Percentiles rank a stretch among this genome's conserved stretches.
Evolutionary conservation across 2,113 vertebrate genomes (phyloP).

Genomic region (Perca fluviatilis): DNA sequence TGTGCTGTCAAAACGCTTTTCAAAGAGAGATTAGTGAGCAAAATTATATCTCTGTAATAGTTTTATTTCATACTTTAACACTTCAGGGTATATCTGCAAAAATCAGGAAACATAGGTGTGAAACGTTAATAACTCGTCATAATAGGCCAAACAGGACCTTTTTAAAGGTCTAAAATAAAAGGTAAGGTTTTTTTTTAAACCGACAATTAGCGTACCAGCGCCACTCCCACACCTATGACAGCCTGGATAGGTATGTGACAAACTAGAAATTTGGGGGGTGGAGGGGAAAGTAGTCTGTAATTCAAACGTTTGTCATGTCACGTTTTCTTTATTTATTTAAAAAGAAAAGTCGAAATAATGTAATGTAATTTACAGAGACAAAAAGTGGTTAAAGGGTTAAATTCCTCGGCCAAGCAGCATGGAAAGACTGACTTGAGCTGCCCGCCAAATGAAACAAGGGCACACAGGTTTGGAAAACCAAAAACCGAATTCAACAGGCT

Average conservation of each 20-base stretch:
- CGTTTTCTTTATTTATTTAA: background rate
- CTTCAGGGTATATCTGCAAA: background rate
- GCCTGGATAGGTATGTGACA: background rate
- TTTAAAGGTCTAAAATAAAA: background rate
- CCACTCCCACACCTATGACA: constrained; percentile 31
- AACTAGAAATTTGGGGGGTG: background rate
- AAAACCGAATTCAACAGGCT: constrained; percentile 25
- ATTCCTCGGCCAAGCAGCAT: constrained; percentile 1
- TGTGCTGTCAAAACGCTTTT: background rate
- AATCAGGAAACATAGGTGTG: too few species aligned
- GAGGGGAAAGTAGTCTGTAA: too few species aligned
- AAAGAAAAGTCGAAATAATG: background rate
- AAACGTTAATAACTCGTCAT: background rate
- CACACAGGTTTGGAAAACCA: constrained; percentile 5
- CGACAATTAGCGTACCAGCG: background rate
- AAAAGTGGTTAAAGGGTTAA: constrained; percentile 56
- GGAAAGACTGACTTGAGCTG: constrained; percentile 61
- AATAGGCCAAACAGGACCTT: background rate
- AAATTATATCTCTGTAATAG: background rate
- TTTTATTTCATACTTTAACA: background rate
- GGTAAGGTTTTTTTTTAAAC: background rate
- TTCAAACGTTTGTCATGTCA: background rate
- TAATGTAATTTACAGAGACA: background rate
- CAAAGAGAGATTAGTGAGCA: background rate
- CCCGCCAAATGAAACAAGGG: constrained; percentile 50